phyloP scores from a whole-genome alignment of 1,140 invertebrate genomes.

The Aphidius ervi region DNA sequence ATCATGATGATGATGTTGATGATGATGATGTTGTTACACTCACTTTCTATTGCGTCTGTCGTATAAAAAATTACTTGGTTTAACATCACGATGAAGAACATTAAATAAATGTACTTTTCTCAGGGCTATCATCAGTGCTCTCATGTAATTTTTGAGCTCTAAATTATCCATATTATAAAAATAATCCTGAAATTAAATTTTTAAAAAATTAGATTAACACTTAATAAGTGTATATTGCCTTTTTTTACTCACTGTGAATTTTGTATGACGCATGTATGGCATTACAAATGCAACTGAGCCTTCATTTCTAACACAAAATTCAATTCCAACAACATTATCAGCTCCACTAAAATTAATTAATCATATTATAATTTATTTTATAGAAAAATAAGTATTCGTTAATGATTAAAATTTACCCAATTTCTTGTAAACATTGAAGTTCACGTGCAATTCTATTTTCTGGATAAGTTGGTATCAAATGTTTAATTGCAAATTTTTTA shows the following conservation, averaged over 20 bases:
- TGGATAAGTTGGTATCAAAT: constrained; percentile 78
- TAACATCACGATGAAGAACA: constrained; percentile 90
- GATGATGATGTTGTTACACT: constrained; percentile 29
- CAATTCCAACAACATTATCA: constrained; percentile 78
- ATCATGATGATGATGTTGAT: neutral
- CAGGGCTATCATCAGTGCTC: constrained; percentile 74
- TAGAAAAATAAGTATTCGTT: constrained; percentile 4
- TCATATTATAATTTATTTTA: constrained; percentile 6
- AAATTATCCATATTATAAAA: constrained; percentile 63
- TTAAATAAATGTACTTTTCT: constrained; percentile 77
- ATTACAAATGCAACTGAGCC: constrained; percentile 86
- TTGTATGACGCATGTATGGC: constrained; percentile 81
- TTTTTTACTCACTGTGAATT: constrained; percentile 65
- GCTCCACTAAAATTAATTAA: constrained; percentile 62
- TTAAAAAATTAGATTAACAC: neutral
- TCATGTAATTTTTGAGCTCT: constrained; percentile 79
- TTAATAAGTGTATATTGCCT: constrained; percentile 6
- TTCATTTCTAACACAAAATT: constrained; percentile 71
- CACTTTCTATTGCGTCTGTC: constrained; percentile 71
- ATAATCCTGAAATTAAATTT: constrained; percentile 65
- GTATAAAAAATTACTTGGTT: constrained; percentile 89
- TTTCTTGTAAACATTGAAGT: constrained; percentile 71
- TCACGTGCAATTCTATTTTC: constrained; percentile 73
- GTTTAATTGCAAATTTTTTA: constrained; percentile 72
- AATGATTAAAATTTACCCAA: constrained; percentile 60